Evolutionary conservation across 2,797 vertebrate species (phyloP).

Genomic region (Eleutherodactylus coqui): DNA sequence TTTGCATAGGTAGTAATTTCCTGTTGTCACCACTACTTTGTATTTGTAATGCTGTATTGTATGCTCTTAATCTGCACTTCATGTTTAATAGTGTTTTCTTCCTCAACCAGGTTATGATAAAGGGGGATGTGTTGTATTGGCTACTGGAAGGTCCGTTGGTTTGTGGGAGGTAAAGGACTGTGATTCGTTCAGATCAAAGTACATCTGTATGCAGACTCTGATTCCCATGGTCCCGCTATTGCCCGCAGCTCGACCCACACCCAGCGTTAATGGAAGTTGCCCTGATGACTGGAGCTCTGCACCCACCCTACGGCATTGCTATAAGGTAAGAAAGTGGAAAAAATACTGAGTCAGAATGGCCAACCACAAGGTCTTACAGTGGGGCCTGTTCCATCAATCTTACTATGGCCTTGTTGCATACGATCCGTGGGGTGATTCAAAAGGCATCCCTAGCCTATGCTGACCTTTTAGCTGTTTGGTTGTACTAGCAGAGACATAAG

Average conservation of each 20-base stretch:
- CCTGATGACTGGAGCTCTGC: constrained; percentile 86
- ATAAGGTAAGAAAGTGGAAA: constrained; percentile 82
- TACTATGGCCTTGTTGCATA: neutral
- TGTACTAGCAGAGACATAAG: too few relatives aligned
- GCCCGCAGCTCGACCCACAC: constrained; percentile 83
- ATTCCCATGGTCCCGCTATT: constrained; percentile 82
- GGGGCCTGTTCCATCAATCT: neutral
- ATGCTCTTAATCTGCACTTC: too few relatives aligned
- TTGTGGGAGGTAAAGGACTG: constrained; percentile 97
- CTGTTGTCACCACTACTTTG: neutral
- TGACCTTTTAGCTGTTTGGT: too few relatives aligned
- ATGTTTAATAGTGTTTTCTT: neutral
- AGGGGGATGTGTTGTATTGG: constrained; percentile 90
- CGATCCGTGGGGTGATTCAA: too few relatives aligned
- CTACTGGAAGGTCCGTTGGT: constrained; percentile 85
- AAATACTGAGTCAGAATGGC: neutral
- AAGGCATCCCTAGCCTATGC: too few relatives aligned
- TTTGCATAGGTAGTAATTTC: neutral
- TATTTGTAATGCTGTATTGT: neutral
- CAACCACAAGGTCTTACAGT: neutral
- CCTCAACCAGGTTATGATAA: constrained; percentile 75
- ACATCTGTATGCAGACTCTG: constrained; percentile 92
- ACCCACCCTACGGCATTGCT: constrained; percentile 87
- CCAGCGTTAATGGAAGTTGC: constrained; percentile 86
- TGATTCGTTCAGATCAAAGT: constrained; percentile 84